Percentiles rank a stretch among this genome's conserved stretches.
phyloP scores from a whole-genome alignment of 2,888 invertebrate genomes.

The Ectemnius lituratus region DNA sequence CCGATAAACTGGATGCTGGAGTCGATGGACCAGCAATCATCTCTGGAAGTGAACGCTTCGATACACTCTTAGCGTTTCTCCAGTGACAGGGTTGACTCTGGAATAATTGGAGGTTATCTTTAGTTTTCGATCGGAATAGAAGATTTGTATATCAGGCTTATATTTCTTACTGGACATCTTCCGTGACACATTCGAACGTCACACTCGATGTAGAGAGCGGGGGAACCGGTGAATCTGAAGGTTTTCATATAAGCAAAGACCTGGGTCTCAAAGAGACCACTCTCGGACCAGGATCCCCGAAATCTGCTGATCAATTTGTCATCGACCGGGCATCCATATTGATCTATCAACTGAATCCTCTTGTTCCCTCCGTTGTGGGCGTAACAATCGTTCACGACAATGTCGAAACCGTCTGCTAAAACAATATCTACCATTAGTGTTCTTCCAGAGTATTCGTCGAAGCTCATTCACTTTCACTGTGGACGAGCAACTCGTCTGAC shows the following conservation, averaged over 20 bases:
- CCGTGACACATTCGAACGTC: conserved; percentile 98
- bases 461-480: too few species aligned
- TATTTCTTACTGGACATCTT: conserved; percentile 89
- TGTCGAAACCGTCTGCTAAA: conserved; percentile 92
- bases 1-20: conserved; percentile 82
- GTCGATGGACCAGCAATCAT: conserved; percentile 76
- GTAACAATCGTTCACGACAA: conserved; percentile 95
- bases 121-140: too few species aligned
- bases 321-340: conserved; percentile 95
- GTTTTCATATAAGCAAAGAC: conserved; percentile 97
- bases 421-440: not conserved
- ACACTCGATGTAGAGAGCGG: conserved; percentile 95
- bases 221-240: conserved; percentile 94
- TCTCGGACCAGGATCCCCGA: conserved; percentile 95
- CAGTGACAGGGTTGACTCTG: conserved; percentile 96
- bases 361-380: conserved; percentile 97
- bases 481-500: too few species aligned
- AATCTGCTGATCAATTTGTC: conserved; percentile 95
- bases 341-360: conserved; percentile 93
- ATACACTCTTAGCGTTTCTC: conserved; percentile 91
- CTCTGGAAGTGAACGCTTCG: conserved; percentile 84
- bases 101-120: too few species aligned
- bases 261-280: conserved; percentile 94
- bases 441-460: too few species aligned
- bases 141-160: not conserved